Base-by-base conservation (phyloP, 2,888 invertebrate species). In the Rhogogaster chlorosoma region DNA sequence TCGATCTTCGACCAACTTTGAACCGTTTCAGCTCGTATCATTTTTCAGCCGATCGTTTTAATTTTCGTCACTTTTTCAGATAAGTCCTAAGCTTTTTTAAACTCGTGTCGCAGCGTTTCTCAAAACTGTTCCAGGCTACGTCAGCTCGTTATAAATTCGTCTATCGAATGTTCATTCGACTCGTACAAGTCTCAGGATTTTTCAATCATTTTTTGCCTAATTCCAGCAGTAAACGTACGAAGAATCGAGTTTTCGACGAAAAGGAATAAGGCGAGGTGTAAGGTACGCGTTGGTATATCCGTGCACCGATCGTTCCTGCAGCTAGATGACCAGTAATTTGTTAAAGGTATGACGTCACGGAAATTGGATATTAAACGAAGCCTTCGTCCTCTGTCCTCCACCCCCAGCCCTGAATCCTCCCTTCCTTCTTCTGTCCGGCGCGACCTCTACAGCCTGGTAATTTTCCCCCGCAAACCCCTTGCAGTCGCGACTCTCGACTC, bases 281-380 rank as follows among this genome's bases (percentile, higher is more conserved):
- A 29, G 29, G 26, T 64, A 64, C 26, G 64, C 26, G 26, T n/a
- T n/a, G n/a, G n/a, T 70, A 70, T 70, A 70, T 53, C 49, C 22
- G 22, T 61, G 9, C 1, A 15, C 10, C 5, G 15, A 32, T 32
- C 32, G 67, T 32, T 67, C 22, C 67, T 32, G 67, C 32, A 67
- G 86, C 87, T 87, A 85, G 87, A 90, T 89, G 90, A 88, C 89
- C 89, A 87, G 89, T 91, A 91, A 91, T 91, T 91, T 89, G 91
- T 90, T 90, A 91, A 91, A 87, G 89, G 90, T 91, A 90, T 92
- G 92, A 92, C 92, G 89, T 91, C 89, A 89, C 90, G 91, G 90
- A 91, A 92, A 92, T 92, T 92, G 91, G 90, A 91, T 91, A 91
- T 92, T 91, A 92, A 92, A 90, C 90, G 89, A 78, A 67, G 73